Percentiles rank a stretch among this genome's conserved stretches.
These are phyloP conservation scores for Drosophila insularis DNA, from an alignment of 1,140 invertebrate genomes.

Conservation along the genomic window DNA sequence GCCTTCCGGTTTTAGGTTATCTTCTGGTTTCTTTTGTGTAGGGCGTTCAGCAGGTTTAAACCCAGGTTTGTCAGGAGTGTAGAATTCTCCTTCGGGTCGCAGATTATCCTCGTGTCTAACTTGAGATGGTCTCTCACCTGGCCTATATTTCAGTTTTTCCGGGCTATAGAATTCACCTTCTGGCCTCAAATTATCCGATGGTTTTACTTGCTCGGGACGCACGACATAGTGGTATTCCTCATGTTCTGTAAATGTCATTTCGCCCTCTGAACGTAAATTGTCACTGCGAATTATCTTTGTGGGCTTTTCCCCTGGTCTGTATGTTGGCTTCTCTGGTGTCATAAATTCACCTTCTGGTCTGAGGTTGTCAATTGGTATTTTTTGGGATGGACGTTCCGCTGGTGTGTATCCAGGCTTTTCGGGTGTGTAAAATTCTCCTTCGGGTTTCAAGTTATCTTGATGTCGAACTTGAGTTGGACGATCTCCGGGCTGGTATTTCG, in stretches of 20 bases:
- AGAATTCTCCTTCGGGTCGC: constrained; percentile 60
- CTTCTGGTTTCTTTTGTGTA: constrained; percentile 82
- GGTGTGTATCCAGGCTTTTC: constrained; percentile 84
- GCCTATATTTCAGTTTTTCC: constrained; percentile 61
- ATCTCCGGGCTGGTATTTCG: constrained; percentile 47
- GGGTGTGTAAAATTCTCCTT: constrained; percentile 86
- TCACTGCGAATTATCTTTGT: constrained; percentile 84
- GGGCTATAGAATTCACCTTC: constrained; percentile 83
- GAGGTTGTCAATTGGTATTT: constrained; percentile 84
- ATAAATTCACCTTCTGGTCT: constrained; percentile 85
- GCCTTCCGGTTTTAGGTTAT: constrained; percentile 83
- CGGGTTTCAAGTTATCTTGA: constrained; percentile 85
- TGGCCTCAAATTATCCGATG: constrained; percentile 86
- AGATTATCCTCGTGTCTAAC: constrained; percentile 76
- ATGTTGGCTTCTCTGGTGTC: constrained; percentile 78
- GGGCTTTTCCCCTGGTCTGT: constrained; percentile 84
- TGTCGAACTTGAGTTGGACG: constrained; percentile 82
- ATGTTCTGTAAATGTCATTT: constrained; percentile 84
- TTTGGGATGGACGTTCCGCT: constrained; percentile 82
- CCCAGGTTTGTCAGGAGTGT: constrained; percentile 57
- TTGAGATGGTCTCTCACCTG: constrained; percentile 83
- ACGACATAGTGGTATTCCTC: constrained; percentile 84
- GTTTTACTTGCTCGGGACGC: constrained; percentile 84
- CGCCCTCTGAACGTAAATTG: constrained; percentile 85
- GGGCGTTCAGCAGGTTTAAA: constrained; percentile 70